phyloP scores from a whole-genome alignment of 2,888 invertebrate genomes.

The Acrobasis suavella region DNA sequence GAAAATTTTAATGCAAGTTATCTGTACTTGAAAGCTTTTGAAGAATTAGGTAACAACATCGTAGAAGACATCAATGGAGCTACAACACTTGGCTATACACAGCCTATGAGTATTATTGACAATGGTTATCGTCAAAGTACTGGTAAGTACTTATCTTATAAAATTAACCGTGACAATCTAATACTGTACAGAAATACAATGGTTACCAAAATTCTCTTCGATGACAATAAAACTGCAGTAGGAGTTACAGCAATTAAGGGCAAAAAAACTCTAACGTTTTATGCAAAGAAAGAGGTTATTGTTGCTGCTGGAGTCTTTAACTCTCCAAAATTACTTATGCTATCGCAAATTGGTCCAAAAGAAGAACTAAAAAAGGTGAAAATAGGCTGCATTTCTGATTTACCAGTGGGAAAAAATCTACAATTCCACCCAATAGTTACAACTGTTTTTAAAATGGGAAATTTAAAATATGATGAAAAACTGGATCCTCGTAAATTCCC shows the following conservation, averaged over 20 bases:
- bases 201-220: slow-evolving; percentile 39
- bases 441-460: slow-evolving; percentile 25
- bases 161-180: slow-evolving; percentile 71
- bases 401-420: slow-evolving; percentile 55
- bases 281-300: slow-evolving; percentile 46
- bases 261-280: slow-evolving; percentile 28
- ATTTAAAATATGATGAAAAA: slow-evolving; percentile 11
- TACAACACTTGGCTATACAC: slow-evolving; percentile 63
- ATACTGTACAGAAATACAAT: slow-evolving; percentile 51
- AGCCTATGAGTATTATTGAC: slow-evolving; percentile 62
- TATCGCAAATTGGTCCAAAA: slow-evolving; percentile 53
- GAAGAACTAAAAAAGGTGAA: slow-evolving; percentile 41
- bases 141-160: slow-evolving; percentile 39
- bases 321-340: slow-evolving; percentile 49
- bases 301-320: slow-evolving; percentile 50
- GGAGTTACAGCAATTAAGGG: slow-evolving; percentile 34
- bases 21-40: slow-evolving; percentile 49
- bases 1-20: slow-evolving; percentile 30
- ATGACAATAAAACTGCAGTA: slow-evolving; percentile 36
- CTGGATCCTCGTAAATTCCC: slow-evolving; percentile 17
- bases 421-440: slow-evolving; percentile 42
- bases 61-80: slow-evolving; percentile 57
- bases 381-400: slow-evolving; percentile 43
- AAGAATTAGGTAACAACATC: slow-evolving; percentile 57
- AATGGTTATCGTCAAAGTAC: slow-evolving; percentile 54